Evolutionary conservation across 30 jellyfish, hydroid and myxozoan genomes (phyloP).

Genomic region (Aurelia aurita): DNA sequence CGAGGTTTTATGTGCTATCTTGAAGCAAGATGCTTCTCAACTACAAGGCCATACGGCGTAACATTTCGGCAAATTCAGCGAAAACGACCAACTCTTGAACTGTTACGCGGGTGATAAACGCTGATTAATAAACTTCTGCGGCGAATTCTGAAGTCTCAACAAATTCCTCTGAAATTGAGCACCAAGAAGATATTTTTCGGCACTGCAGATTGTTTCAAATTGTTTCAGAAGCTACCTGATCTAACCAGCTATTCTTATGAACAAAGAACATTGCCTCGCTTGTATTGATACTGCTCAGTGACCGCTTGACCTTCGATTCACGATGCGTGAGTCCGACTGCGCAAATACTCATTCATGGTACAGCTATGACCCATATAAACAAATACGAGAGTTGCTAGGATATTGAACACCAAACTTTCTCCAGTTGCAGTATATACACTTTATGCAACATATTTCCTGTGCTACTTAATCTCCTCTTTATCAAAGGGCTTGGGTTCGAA

Average conservation of each 20-base stretch:
- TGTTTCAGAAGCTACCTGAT: conserved; percentile 58
- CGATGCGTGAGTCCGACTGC: conserved; percentile 13
- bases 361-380: conserved; percentile 53
- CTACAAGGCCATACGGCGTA: too few relatives aligned
- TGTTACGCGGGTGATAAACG: too few relatives aligned
- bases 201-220: conserved; percentile 34
- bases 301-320: conserved; percentile 66
- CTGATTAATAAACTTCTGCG: too few relatives aligned
- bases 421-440: too few relatives aligned
- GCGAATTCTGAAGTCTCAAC: too few relatives aligned
- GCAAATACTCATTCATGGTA: conserved; percentile 43
- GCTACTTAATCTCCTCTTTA: too few relatives aligned
- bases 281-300: conserved; percentile 45
- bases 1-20: too few relatives aligned
- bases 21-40: too few relatives aligned
- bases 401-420: neutral
- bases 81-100: too few relatives aligned
- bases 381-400: neutral
- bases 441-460: too few relatives aligned
- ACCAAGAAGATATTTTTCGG: neutral
- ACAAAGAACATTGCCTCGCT: conserved; percentile 23
- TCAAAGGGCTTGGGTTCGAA: too few relatives aligned
- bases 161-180: neutral
- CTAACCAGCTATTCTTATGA: conserved; percentile 31
- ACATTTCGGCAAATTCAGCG: too few relatives aligned